Percentiles rank a stretch among this genome's conserved stretches.
phyloP scores from a whole-genome alignment of 2,113 vertebrate species.

The Paracanthobrama guichenoti region DNA sequence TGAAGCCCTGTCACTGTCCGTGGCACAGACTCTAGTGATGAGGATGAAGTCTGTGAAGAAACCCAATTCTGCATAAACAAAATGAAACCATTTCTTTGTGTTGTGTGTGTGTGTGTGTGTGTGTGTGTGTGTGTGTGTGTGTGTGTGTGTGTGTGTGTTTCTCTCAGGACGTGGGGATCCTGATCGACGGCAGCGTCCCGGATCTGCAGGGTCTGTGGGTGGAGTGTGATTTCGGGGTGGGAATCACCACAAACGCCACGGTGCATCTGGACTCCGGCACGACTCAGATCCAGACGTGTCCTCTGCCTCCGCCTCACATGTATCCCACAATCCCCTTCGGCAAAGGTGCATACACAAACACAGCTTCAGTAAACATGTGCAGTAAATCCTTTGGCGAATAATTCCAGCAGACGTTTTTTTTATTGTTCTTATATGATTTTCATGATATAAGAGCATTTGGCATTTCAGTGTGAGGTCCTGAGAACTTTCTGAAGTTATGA shows the following conservation, averaged over 20 bases:
- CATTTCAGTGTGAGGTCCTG: neutral
- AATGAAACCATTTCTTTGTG: neutral
- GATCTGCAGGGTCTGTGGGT: conserved; percentile 85
- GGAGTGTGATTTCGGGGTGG: conserved; percentile 86
- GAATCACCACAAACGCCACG: conserved; percentile 78
- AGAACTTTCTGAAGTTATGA: neutral
- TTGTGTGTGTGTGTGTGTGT: too few relatives aligned
- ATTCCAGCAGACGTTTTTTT: neutral
- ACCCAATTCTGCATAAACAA: neutral
- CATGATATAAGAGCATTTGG: neutral
- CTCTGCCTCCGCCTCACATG: conserved; percentile 78
- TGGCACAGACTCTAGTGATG: too few relatives aligned
- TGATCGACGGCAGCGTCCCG: conserved; percentile 91
- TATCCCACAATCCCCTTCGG: conserved; percentile 78
- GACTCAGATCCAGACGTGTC: conserved; percentile 87
- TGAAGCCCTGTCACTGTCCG: too few relatives aligned
- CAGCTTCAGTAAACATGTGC: neutral
- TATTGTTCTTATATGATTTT: neutral
- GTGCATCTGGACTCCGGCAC: conserved; percentile 79
- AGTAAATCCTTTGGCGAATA: neutral
- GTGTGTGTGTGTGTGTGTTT: conserved; percentile 30
- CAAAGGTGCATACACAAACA: conserved; percentile 75
- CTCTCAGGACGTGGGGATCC: conserved; percentile 85
- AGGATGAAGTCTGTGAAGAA: too few relatives aligned
- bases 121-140: too few relatives aligned